Base-by-base conservation (phyloP, 2,113 vertebrate genomes). In the Panthera leo region DNA sequence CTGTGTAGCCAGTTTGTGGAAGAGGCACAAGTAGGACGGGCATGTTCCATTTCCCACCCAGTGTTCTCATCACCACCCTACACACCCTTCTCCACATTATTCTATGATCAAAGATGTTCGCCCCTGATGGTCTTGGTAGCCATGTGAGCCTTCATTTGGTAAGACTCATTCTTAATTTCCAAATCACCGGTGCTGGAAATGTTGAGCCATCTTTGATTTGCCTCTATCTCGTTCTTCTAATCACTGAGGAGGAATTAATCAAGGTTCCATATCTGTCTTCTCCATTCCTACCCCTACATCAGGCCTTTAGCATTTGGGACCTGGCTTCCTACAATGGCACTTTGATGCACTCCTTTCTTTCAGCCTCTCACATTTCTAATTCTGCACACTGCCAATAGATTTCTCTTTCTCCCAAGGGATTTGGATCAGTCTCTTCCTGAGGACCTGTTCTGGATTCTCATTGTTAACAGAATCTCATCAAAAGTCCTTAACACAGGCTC, bases 11-110 rank as follows among this genome's bases (percentile, higher is more conserved):
- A 80, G 42, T 67, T 25, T 21, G 5, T 36, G 34, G 18, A 67
- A 61, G 0, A 10, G 14, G 8, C 31, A 51, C 15, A 25, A 53
- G 16, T 14, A 61, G 18, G 21, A 61, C 3, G 0, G 3, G 0
- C 2, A 31, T 58, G 29, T 65, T 34, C 29, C 39, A n/a, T 63
- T 45, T 73, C 39, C 11, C 12, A 23, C 14, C 63, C 68, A 42
- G 1, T 19, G 13, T 61, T 48, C 65, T 95, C 51, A 42, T 42
- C 61, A 23, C 21, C 27, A 63, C 21, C 34, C 34, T n/a, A 25
- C 15, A 36, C 2, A 42, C 16, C 51, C 5, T 75, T 89, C 51
- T 85, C 39, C 70, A 48, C 31, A 7, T 45, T 53, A 10, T 15
- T 65, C 31, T 13, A 9, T 15, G 23, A 79, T 67, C 45, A 51